Conservation (phyloP, 2,888 invertebrate genomes). For the Elaeidobius kamerunicus region DNA sequence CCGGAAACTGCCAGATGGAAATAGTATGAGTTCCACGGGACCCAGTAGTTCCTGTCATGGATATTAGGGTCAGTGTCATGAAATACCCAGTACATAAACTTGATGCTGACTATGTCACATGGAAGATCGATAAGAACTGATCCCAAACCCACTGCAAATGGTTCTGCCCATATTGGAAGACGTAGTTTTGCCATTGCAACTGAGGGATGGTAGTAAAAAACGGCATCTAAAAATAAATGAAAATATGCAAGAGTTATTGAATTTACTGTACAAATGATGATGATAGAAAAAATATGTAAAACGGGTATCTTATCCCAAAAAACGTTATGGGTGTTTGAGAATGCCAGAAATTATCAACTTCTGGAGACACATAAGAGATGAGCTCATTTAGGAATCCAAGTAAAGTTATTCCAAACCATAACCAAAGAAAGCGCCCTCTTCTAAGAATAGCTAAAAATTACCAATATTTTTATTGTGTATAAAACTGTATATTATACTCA, state of each 20-base stretch:
- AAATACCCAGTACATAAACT: slow-evolving; percentile 82
- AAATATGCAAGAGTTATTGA: no score
- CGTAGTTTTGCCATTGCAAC: slow-evolving; percentile 57
- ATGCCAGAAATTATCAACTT: slow-evolving; percentile 83
- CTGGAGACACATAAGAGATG: slow-evolving; percentile 66
- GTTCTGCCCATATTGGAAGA: slow-evolving; percentile 58
- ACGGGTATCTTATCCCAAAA: slow-evolving; percentile 66
- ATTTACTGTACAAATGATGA: no score
- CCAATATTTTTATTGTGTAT: no score
- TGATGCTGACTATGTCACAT: slow-evolving; percentile 75
- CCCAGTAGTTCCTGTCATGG: slow-evolving; percentile 74
- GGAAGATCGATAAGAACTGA: slow-evolving; percentile 74
- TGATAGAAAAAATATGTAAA: slow-evolving; percentile 71
- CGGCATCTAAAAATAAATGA: slow-evolving; percentile 52
- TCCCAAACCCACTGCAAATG: slow-evolving; percentile 66
- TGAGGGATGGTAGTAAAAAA: slow-evolving; percentile 60
- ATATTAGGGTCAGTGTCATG: slow-evolving; percentile 72
- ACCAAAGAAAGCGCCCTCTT: slow-evolving; percentile 69
- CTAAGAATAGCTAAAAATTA: no score
- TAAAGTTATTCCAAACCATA: slow-evolving; percentile 70
- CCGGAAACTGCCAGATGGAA: slow-evolving; percentile 75
- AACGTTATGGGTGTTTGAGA: slow-evolving; percentile 72
- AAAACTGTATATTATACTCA: no score
- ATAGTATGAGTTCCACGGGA: slow-evolving; percentile 81
- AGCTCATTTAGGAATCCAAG: slow-evolving; percentile 73